phyloP scores from a whole-genome alignment of 2,888 invertebrate species.

The Drosophila borborema region DNA sequence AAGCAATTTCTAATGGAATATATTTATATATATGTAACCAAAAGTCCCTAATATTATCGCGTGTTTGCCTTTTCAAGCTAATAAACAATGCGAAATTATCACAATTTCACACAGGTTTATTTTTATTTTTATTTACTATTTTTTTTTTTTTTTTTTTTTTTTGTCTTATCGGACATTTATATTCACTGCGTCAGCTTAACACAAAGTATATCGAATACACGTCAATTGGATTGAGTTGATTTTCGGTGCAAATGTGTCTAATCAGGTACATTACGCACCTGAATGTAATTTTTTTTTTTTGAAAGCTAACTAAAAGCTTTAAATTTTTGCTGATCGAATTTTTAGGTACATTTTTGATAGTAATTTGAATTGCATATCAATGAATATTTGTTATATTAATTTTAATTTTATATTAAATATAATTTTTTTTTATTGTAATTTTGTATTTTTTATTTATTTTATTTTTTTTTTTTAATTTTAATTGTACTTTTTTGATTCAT shows the following conservation, averaged over 20 bases:
- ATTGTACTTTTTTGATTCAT: too few relatives aligned
- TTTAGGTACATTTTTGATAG: not conserved
- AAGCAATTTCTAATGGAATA: not conserved
- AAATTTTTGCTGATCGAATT: not conserved
- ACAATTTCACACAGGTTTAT: not conserved
- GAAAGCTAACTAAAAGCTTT: constrained; percentile 3
- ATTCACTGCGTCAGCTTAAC: not conserved
- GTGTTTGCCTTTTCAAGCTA: not conserved
- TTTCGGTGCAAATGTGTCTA: not conserved
- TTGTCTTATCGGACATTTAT: not conserved
- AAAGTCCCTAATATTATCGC: not conserved
- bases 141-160: not conserved
- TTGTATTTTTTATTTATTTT: too few relatives aligned
- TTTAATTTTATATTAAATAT: too few relatives aligned
- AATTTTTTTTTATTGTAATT: too few relatives aligned
- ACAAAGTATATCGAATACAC: not conserved
- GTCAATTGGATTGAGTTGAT: not conserved
- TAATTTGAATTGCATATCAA: too few relatives aligned
- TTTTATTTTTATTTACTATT: not conserved
- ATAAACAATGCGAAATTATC: not conserved
- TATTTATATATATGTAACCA: not conserved
- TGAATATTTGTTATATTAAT: too few relatives aligned
- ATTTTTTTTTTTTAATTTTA: too few relatives aligned
- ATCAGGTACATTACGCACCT: not conserved
- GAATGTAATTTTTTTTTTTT: not conserved